Evolutionary conservation across 2,888 invertebrate genomes (phyloP), one percentile per base, ranked within the genome.

Genomic region (Platycheirus rosarum): DNA sequence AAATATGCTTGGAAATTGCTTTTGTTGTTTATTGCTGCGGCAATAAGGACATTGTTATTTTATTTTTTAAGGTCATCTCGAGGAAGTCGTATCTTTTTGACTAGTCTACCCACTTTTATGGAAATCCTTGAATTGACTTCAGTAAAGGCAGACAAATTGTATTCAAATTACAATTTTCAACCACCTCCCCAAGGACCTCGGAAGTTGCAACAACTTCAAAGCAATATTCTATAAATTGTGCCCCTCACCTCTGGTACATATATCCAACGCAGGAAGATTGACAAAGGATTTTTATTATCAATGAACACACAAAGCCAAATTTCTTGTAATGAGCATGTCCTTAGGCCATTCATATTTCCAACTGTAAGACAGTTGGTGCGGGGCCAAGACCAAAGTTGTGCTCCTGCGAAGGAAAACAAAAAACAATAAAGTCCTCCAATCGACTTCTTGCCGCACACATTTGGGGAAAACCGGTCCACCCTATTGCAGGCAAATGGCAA

Each of bases 291-390:
- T 73, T 68, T 60, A 46, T 77, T 60, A 65, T 51, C 69, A 79
- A 75, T 79, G 55, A 75, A 29, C 23, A 53, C 32, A 37, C 62
- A 75, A 73, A 69, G 79, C 63, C 63, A 44, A 68, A 79, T 63
- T 74, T 74, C 42, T 75, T 75, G 79, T 79, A 75, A 79, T 79
- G 69, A 79, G 75, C 75, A 69, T 63, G 62, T 79, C 79, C 79
- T 57, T 29, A 32, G 49, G 79, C 63, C 7, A 11, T 66, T 29
- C 51, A 29, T 9, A 26, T 16, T 20, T n/a, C 20, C 35, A 13
- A 26, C 29, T n/a, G n/a, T n/a, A n/a, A 13, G 11, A 20, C 14
- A 8, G 35, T 23, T 37, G 46, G 14, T 35, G 16, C 42, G 18
- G 40, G 37, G 7, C n/a, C 42, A 16, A 40, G 48, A 35, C 71